Conservation (phyloP, 2,888 invertebrate genomes). For the Plusia festucae region DNA sequence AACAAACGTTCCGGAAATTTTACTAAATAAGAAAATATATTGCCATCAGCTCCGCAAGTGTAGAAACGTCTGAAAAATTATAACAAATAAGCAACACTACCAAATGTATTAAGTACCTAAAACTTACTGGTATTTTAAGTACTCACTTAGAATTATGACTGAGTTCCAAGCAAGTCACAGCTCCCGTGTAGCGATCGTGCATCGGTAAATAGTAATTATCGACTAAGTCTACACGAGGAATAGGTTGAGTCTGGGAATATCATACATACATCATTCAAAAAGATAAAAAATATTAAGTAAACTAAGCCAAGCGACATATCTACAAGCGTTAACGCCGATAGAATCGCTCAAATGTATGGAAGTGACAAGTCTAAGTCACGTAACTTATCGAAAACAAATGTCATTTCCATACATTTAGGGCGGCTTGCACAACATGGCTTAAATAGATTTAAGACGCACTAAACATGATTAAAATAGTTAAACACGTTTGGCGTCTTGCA, state of each 20-base stretch:
- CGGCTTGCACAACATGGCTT: too few relatives aligned
- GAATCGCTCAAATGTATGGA: too few relatives aligned
- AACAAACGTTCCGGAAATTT: conserved; percentile 80
- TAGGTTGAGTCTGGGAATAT: conserved; percentile 79
- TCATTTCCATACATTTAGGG: too few relatives aligned
- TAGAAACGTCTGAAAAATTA: conserved; percentile 80
- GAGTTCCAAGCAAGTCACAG: conserved; percentile 90
- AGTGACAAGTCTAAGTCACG: too few relatives aligned
- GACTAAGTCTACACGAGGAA: conserved; percentile 78
- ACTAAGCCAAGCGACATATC: too few relatives aligned
- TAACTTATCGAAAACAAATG: too few relatives aligned
- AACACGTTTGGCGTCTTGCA: too few relatives aligned
- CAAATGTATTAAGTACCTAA: background rate
- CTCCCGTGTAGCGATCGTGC: conserved; percentile 93
- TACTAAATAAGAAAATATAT: conserved; percentile 92
- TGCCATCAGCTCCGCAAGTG: conserved; percentile 93
- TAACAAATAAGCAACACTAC: background rate
- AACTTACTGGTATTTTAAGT: background rate
- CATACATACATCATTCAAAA: background rate
- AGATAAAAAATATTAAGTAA: too few relatives aligned
- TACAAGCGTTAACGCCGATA: too few relatives aligned
- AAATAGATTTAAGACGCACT: too few relatives aligned
- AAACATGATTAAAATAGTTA: too few relatives aligned
- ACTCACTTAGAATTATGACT: conserved; percentile 89
- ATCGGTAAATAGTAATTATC: conserved; percentile 92